A percentile compares a stretch with the other conserved stretches of the same genome.
These are phyloP conservation scores for Perccottus glenii DNA, from an alignment of 2,113 vertebrate genomes.

Conservation along the genomic window DNA sequence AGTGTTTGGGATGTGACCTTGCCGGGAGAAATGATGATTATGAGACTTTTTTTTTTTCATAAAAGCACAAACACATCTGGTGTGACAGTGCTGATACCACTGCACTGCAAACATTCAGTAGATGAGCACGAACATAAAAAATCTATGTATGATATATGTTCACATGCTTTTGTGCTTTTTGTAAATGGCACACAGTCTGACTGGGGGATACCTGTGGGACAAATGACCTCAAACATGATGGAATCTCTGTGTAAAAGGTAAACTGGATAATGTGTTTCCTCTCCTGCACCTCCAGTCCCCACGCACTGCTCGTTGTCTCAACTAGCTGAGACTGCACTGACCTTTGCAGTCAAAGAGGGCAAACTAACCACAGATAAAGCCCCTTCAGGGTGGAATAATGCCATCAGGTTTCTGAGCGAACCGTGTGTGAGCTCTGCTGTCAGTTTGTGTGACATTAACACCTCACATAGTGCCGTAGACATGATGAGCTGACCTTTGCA, in stretches of 20 bases:
- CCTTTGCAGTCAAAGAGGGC: neutral
- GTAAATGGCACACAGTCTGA: neutral
- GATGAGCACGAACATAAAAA: no score
- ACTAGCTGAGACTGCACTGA: neutral
- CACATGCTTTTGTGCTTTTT: neutral
- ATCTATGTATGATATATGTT: no score
- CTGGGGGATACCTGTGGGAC: neutral
- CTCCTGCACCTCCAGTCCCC: neutral
- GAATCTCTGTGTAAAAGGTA: neutral
- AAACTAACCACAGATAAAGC: no score
- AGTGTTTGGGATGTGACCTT: neutral
- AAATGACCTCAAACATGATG: neutral
- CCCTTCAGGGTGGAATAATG: neutral
- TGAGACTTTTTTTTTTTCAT: neutral
- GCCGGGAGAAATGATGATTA: neutral
- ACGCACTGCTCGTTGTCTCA: no score
- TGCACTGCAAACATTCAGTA: no score
- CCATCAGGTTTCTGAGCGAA: neutral
- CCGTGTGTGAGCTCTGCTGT: neutral
- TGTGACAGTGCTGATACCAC: no score
- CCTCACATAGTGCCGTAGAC: neutral
- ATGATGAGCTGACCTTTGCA: slow-evolving; percentile 5
- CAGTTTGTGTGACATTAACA: neutral
- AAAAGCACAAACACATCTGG: neutral
- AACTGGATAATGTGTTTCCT: neutral